A percentile compares a stretch with the other conserved stretches of the same genome.
phyloP scores from a whole-genome alignment of 1,140 invertebrate species.

The Halictus rubicundus region DNA sequence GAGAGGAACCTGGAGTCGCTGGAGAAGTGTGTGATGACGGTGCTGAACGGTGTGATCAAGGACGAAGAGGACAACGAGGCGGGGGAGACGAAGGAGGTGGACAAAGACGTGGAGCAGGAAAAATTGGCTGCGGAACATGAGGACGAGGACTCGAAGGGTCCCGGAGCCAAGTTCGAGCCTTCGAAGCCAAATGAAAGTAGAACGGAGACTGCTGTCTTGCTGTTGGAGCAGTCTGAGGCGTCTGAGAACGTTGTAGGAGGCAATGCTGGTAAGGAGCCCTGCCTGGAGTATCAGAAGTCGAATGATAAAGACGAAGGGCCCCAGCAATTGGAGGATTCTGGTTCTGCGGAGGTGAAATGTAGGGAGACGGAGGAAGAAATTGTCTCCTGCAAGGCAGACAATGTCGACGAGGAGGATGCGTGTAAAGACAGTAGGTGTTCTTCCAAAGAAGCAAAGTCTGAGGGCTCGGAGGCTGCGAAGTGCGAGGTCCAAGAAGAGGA shows the following conservation, averaged over 20 bases:
- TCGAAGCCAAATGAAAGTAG: conserved; percentile 67
- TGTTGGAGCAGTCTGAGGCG: conserved; percentile 7
- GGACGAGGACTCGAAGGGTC: conserved; percentile 40
- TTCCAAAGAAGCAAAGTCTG: conserved; percentile 11
- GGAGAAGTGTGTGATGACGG: conserved; percentile 78
- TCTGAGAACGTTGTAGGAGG: neutral
- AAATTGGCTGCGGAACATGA: conserved; percentile 53
- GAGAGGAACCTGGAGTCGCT: conserved; percentile 75
- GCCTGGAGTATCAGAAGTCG: neutral
- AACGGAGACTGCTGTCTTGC: conserved; percentile 66
- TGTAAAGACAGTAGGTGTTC: neutral
- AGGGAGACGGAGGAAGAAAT: neutral
- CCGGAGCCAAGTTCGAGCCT: conserved; percentile 55
- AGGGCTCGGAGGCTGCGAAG: neutral
- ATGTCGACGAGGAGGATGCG: neutral
- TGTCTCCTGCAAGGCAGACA: neutral
- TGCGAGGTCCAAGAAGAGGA: conserved; percentile 30
- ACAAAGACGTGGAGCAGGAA: conserved; percentile 63
- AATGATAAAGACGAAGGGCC: conserved; percentile 8
- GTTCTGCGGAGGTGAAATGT: neutral
- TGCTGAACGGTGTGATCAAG: conserved; percentile 77
- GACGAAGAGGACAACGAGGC: conserved; percentile 68
- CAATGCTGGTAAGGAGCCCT: neutral
- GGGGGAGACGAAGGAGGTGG: conserved; percentile 30
- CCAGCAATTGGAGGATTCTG: conserved; percentile 8